Conservation (phyloP, 1,140 invertebrate species). For the Brachionus plicatilis region DNA sequence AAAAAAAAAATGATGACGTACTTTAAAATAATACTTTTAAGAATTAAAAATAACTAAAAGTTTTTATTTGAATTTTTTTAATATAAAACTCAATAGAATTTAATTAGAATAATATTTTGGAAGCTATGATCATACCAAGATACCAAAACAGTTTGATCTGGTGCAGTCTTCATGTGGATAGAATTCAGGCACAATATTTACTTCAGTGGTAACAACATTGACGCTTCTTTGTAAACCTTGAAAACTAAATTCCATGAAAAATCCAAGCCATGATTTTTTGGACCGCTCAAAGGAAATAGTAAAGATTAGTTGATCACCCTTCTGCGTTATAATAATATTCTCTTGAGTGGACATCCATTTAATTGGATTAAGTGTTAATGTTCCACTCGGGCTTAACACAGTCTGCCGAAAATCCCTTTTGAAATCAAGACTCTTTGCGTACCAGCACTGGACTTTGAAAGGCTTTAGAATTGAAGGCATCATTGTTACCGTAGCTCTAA, state of each 20-base stretch:
- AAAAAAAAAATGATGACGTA: no score
- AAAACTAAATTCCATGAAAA: conserved; percentile 47
- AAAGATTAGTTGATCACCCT: background rate
- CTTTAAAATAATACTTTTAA: no score
- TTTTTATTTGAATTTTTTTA: no score
- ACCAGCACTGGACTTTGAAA: background rate
- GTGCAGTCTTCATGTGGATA: conserved; percentile 48
- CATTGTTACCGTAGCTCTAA: background rate
- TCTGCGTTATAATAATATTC: background rate
- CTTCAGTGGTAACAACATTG: conserved; percentile 48
- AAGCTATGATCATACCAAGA: conserved; percentile 44
- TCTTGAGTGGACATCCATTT: background rate
- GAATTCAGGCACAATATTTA: conserved; percentile 47
- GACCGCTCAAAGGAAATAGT: conserved; percentile 41
- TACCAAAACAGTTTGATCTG: conserved; percentile 45
- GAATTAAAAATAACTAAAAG: no score
- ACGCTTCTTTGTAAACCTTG: conserved; percentile 43
- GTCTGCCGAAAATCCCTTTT: conserved; percentile 3
- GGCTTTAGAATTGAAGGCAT: background rate
- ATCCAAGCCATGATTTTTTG: conserved; percentile 44
- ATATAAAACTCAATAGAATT: no score
- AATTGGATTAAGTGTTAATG: background rate
- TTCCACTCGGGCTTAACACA: background rate
- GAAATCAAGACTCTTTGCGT: background rate
- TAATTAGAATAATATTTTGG: no score